phyloP scores from a whole-genome alignment of 1,140 invertebrate genomes.

The Procambarus clarkii region DNA sequence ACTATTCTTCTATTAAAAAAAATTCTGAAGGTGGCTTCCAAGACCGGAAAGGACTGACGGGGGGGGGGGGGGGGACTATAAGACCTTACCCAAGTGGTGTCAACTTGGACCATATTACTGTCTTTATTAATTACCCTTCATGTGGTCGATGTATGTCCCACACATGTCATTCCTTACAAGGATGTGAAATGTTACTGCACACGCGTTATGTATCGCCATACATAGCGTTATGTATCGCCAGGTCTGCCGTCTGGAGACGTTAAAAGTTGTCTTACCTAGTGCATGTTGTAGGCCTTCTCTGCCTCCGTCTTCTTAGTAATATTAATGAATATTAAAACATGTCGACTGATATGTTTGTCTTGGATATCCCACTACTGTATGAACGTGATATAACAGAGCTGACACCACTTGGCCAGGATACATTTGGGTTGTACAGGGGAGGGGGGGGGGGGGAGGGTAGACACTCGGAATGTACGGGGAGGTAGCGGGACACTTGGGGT shows the following conservation, averaged over 20 bases:
- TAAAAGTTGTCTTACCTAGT: background rate
- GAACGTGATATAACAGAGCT: slow-evolving; percentile 25
- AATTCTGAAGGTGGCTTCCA: slow-evolving; percentile 65
- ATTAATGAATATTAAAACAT: background rate
- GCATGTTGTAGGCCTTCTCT: background rate
- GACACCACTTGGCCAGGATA: slow-evolving; percentile 55
- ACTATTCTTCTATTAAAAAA: slow-evolving; percentile 30
- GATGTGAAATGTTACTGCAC: too few species aligned
- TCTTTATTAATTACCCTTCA: background rate
- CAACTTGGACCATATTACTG: slow-evolving; percentile 23
- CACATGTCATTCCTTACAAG: too few species aligned
- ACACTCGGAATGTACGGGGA: too few species aligned
- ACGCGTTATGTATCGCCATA: too few species aligned
- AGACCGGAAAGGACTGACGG: slow-evolving; percentile 48
- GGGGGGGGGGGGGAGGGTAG: too few species aligned
- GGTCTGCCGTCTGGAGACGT: background rate
- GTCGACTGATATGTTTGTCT: background rate
- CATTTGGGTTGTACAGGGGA: background rate
- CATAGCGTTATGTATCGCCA: too few species aligned
- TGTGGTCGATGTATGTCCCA: background rate
- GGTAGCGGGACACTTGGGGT: slow-evolving; percentile 4
- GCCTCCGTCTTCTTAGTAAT: background rate
- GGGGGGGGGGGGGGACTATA: slow-evolving; percentile 42
- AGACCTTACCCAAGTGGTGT: slow-evolving; percentile 57
- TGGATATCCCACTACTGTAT: background rate